Base-by-base conservation (phyloP, 2,888 invertebrate genomes). In the Eupithecia abbreviata region DNA sequence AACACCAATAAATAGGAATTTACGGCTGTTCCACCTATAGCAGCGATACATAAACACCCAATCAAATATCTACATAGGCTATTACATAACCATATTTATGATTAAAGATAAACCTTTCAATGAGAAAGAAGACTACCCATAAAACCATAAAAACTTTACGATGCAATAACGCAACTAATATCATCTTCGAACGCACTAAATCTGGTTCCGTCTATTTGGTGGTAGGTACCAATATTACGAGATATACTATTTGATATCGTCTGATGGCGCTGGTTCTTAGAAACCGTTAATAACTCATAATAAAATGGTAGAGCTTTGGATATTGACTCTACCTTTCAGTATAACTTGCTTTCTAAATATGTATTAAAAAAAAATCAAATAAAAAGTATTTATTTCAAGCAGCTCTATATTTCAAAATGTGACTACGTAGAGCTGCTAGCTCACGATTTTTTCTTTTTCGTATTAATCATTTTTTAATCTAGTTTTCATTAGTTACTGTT, bases 141-240 rank as follows among this genome's bases (percentile, higher is more conserved):
- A 83, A 84, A 82, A 70, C 79, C 76, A 81, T 82, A 83, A 84
- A 82, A 82, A 69, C 49, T 82, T 84, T 80, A 83, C 80, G 81
- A 82, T 80, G 78, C 75, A 73, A 76, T 79, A 81, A 85, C 79
- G 62, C 71, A 58, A 76, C 85, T 84, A 84, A 84, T 84, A 82
- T 87, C 83, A 83, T 84, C 83, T 85, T 84, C 84, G 84, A 86
- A 74, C 77, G 79, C 71, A 70, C 80, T 77, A 79, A 80, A 86
- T 87, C 87, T 85, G 88, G 87, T 84, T 87, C 85, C 85, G 87
- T 88, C 88, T 88, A 88, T 85, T 87, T 87, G 87, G 88, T 90
- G n/a, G 18, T 69, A 69, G 30, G 30, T 30, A n/a, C 69, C 91
- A 91, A 91, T 92, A 92, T 91, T 90, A 90, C 62, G 49, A 30